Conservation (phyloP, 2,797 vertebrate genomes). For the Gallinago stenura region DNA sequence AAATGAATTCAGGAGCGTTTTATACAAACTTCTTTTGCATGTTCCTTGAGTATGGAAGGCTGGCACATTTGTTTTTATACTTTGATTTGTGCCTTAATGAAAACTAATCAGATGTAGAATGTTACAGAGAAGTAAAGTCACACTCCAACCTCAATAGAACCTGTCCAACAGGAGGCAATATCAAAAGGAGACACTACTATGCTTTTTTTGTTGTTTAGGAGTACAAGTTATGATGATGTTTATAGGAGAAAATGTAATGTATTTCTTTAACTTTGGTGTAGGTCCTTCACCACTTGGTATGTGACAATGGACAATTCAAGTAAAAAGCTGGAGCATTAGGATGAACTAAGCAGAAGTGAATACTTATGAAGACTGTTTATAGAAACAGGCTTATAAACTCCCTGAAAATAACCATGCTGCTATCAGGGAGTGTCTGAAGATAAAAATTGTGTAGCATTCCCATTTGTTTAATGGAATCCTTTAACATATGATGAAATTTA, state of each 20-base stretch:
- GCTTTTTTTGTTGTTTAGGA: not conserved
- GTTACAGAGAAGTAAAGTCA: not conserved
- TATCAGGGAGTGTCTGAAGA: not conserved
- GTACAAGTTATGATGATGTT: not conserved
- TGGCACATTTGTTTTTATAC: not conserved
- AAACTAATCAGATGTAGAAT: not conserved
- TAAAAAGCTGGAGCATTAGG: not conserved
- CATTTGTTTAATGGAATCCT: not conserved
- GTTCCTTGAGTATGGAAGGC: not conserved
- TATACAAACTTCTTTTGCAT: not conserved
- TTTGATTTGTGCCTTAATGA: conserved; percentile 51
- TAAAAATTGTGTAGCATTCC: not conserved
- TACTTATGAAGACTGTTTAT: not conserved
- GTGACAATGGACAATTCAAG: not conserved
- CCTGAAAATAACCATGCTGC: not conserved
- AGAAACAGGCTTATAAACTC: not conserved
- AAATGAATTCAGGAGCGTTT: not conserved
- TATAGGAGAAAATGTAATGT: not conserved
- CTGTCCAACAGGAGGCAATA: not conserved
- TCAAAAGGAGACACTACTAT: not conserved
- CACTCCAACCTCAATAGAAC: not conserved
- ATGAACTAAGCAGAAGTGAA: not conserved
- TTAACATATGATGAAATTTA: not conserved
- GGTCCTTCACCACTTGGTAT: not conserved
- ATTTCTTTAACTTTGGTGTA: not conserved